A percentile compares a stretch with the other conserved stretches of the same genome.
Evolutionary conservation across 2,113 vertebrate species (phyloP).

Genomic region (Amphiprion ocellaris): DNA sequence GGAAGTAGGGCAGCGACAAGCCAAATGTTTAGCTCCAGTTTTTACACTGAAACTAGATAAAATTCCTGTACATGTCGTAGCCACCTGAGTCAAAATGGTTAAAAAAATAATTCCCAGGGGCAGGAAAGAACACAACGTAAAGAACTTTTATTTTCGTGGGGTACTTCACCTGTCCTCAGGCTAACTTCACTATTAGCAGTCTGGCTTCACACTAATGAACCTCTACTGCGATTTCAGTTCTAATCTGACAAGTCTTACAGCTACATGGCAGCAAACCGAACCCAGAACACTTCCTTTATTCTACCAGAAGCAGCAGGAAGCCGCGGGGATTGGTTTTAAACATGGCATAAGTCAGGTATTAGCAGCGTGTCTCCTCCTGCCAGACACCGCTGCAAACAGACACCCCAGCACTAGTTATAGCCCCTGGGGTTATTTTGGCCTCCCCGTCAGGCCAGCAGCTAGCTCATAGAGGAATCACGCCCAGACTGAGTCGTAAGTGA

Average conservation of each 20-base stretch:
- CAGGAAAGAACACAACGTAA: too few species aligned
- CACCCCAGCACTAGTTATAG: background rate
- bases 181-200: background rate
- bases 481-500: constrained; percentile 15
- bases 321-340: background rate
- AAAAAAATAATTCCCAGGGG: too few species aligned
- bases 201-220: background rate
- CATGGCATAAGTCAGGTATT: background rate
- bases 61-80: too few species aligned
- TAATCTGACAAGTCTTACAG: background rate
- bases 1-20: too few species aligned
- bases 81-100: too few species aligned
- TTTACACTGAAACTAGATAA: too few species aligned
- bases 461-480: constrained; percentile 15
- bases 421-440: background rate
- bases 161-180: too few species aligned
- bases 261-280: background rate
- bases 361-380: background rate
- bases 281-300: too few species aligned
- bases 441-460: constrained; percentile 37
- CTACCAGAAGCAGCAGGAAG: background rate
- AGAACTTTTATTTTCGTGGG: too few species aligned
- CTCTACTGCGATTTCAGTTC: background rate
- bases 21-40: too few species aligned
- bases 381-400: background rate